Percentiles rank a stretch among this genome's conserved stretches.
phyloP scores from a whole-genome alignment of 2,888 invertebrate genomes.

The Parelbella ahira region DNA sequence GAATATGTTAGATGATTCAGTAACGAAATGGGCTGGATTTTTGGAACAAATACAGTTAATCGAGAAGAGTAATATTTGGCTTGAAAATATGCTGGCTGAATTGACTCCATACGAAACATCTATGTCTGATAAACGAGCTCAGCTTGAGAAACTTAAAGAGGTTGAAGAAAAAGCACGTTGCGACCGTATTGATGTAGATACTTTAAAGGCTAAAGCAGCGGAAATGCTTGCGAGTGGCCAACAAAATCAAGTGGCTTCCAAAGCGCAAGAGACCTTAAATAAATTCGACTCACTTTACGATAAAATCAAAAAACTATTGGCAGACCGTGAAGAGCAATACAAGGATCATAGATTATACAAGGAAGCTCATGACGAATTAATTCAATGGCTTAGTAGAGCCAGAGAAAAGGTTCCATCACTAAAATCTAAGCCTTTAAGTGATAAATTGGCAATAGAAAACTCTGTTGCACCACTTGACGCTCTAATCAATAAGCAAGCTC shows the following conservation, averaged over 20 bases:
- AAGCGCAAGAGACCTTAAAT: conserved; percentile 91
- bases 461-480: conserved; percentile 93
- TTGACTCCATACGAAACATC: conserved; percentile 88
- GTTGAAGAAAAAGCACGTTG: conserved; percentile 93
- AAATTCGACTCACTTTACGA: conserved; percentile 90
- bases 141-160: conserved; percentile 91
- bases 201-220: conserved; percentile 89
- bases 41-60: conserved; percentile 92
- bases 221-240: conserved; percentile 93
- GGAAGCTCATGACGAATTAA: conserved; percentile 94
- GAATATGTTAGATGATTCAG: conserved; percentile 91
- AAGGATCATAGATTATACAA: conserved; percentile 94
- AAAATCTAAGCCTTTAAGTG: conserved; percentile 90
- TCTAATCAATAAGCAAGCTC: conserved; percentile 92
- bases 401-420: conserved; percentile 94
- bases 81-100: conserved; percentile 87
- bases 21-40: conserved; percentile 95
- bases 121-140: conserved; percentile 91
- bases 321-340: conserved; percentile 91
- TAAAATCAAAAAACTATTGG: conserved; percentile 86
- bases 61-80: conserved; percentile 89
- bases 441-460: conserved; percentile 93
- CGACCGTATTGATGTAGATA: conserved; percentile 94
- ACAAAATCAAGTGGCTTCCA: conserved; percentile 89
- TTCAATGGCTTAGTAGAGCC: conserved; percentile 92